Evolutionary conservation across 2,888 invertebrate genomes (phyloP).

Genomic region (Harpalus rufipes): DNA sequence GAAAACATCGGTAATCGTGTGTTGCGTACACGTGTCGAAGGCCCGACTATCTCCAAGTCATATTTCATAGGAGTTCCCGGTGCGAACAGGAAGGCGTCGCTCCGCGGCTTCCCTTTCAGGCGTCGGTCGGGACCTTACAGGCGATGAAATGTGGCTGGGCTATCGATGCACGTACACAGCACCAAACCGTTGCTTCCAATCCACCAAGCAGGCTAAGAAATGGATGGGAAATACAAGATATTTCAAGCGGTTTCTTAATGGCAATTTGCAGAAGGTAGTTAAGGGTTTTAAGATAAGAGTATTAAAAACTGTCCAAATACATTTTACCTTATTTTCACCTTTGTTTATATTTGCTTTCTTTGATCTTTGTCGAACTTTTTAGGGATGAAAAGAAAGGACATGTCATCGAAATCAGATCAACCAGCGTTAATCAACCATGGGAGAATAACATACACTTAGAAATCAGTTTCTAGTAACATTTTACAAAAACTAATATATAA

Average conservation of each 20-base stretch:
- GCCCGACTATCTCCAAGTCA: slow-evolving; percentile 61
- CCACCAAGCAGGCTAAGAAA: slow-evolving; percentile 34
- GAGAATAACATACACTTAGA: too few relatives aligned
- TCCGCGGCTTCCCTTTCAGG: slow-evolving; percentile 60
- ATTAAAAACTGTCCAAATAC: too few relatives aligned
- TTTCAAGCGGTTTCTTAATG: slow-evolving; percentile 37
- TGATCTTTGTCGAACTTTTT: too few relatives aligned
- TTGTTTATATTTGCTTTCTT: too few relatives aligned
- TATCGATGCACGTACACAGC: slow-evolving; percentile 50
- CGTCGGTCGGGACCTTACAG: slow-evolving; percentile 33
- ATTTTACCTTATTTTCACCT: too few relatives aligned
- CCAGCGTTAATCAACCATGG: too few relatives aligned
- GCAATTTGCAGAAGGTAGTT: slow-evolving; percentile 27
- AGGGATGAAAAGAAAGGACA: too few relatives aligned
- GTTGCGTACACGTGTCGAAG: slow-evolving; percentile 57
- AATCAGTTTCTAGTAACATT: too few relatives aligned
- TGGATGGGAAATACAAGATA: slow-evolving; percentile 50
- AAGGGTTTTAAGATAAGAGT: too few relatives aligned
- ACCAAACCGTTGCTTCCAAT: background rate
- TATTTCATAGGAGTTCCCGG: slow-evolving; percentile 60
- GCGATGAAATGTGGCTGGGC: slow-evolving; percentile 60
- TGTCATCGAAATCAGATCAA: too few relatives aligned
- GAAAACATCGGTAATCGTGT: background rate
- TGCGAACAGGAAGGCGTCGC: slow-evolving; percentile 61
- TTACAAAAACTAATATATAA: too few relatives aligned